Evolutionary conservation across 2,888 invertebrate genomes (phyloP), one percentile per base, ranked within the genome.

Genomic region (Seira musarum): DNA sequence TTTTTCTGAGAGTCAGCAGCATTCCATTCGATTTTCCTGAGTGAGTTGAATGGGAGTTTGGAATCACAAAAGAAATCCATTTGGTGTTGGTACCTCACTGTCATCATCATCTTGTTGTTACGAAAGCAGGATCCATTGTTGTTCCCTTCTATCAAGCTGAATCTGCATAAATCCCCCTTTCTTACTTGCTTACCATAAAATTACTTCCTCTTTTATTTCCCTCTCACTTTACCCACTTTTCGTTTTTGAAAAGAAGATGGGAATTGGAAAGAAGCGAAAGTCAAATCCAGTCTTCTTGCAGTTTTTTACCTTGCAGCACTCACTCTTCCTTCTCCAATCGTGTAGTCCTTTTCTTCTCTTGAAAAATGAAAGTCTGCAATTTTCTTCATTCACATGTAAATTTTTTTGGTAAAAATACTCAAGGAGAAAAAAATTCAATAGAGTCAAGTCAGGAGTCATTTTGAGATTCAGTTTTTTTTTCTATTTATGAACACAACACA

Each of bases 61-160:
- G 60, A 60, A 60, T 60, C 22, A 60, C 60, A 60, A 60, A 49
- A n/a, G 17, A 49, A 49, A 49, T 49, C 49, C 49, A 49, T 49
- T 49, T 60, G 19, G 60, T 60, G 30, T 49, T 2, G 21, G 60
- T 60, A 60, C 60, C 22, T n/a, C 21, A 60, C 21, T 21, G 60
- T 60, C 60, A 19, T 21, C 19, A 15, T 21, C 6, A 10, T n/a
- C 6, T 19, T 60, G 22, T 19, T 60, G 60, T 60, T 19, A 21
- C 19, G 60, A 22, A 60, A 60, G 60, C 60, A n/a, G n/a, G n/a
- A 60, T 22, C 22, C 60, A 60, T 60, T 60, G 49, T 49, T 49
- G 49, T 49, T 49, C 6, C 49, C 49, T 21, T 53, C 53, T 53
- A 53, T 13, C 53, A 17, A 53, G 53, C 13, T 21, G 60, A 60